Evolutionary conservation across 2,113 vertebrate genomes (phyloP).

Genomic region (Dolichallabes microphthalmus): DNA sequence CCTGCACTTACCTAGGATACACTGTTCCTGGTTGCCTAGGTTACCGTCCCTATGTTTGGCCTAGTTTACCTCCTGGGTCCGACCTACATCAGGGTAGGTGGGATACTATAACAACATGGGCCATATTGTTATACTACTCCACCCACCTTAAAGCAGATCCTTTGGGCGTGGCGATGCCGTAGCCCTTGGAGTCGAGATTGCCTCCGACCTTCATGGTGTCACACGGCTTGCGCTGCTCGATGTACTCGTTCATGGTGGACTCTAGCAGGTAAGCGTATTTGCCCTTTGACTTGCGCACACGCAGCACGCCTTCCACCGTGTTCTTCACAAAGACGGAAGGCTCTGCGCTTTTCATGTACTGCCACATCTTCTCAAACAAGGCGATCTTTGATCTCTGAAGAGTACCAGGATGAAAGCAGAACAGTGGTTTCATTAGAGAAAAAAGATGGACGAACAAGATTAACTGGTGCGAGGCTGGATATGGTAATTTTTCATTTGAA

Average conservation of each 20-base stretch:
- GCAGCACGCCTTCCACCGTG: conserved; percentile 90
- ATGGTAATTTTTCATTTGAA: background rate
- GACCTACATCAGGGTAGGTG: conserved; percentile 98
- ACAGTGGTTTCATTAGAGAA: conserved; percentile 12
- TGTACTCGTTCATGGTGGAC: conserved; percentile 98
- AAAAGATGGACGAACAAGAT: background rate
- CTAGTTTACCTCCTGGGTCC: conserved; percentile 68
- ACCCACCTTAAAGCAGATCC: conserved; percentile 99
- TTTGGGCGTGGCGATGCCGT: conserved; percentile 97
- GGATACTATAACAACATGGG: conserved; percentile 99
- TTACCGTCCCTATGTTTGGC: conserved; percentile 47
- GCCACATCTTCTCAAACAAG: conserved; percentile 99
- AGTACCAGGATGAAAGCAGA: background rate
- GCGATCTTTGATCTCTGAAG: conserved; percentile 95
- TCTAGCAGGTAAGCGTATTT: conserved; percentile 98
- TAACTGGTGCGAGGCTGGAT: background rate
- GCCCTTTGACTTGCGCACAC: conserved; percentile 95
- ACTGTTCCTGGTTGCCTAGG: conserved; percentile 26
- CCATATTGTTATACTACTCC: conserved; percentile 99
- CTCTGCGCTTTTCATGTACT: conserved; percentile 95
- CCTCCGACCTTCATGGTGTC: conserved; percentile 99
- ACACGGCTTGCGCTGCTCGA: conserved; percentile 95
- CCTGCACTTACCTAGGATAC: conserved; percentile 39
- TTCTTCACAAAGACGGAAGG: conserved; percentile 97
- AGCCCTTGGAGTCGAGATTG: conserved; percentile 98